Evolutionary conservation across 2,113 vertebrate genomes (phyloP), one percentile per base, ranked within the genome.

Genomic region (Rhodinocichla rosea): DNA sequence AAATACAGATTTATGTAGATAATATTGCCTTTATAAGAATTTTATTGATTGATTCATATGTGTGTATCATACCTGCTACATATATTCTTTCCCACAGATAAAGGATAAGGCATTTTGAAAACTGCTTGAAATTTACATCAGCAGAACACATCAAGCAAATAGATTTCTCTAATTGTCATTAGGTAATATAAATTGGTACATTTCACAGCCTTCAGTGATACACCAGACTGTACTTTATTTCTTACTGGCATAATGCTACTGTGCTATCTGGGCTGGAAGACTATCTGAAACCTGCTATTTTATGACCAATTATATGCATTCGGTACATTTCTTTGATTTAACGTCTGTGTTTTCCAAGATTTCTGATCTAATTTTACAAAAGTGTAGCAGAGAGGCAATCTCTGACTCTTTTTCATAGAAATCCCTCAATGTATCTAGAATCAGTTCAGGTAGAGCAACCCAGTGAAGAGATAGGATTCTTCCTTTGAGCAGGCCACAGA

Each of bases 91-190:
- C 33, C 59, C 26, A 67, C 0, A 74, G 70, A 57, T 67, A 90
- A 89, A 76, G 20, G 9, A 76, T 14, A 59, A 80, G 16, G 40
- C 57, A 87, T 84, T 94, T 49, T 75, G 53, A 84, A 89, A 94
- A 94, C 15, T 11, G 74, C 45, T 79, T 42, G n/a, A 92, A 90
- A 92, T 88, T 87, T 88, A 92, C 87, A 82, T 82, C 49, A 88
- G 39, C 30, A 83, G 92, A 93, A 86, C 1, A 3, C 89, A 90
- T 59, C 86, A 88, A 62, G 23, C 35, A 86, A 74, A 94, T 52
- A 86, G 20, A 77, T 92, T 91, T 95, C 82, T 94, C 75, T 93
- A 90, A 91, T 83, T 95, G 42, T 71, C 74, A 90, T 88, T 83
- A 93, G 50, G 35, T 55, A 90, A 74, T n/a, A 90, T 74, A 94